A percentile compares a stretch with the other conserved stretches of the same genome.
phyloP scores from a whole-genome alignment of 2,113 vertebrate species.

The Machaerirhynchus nigripectus region DNA sequence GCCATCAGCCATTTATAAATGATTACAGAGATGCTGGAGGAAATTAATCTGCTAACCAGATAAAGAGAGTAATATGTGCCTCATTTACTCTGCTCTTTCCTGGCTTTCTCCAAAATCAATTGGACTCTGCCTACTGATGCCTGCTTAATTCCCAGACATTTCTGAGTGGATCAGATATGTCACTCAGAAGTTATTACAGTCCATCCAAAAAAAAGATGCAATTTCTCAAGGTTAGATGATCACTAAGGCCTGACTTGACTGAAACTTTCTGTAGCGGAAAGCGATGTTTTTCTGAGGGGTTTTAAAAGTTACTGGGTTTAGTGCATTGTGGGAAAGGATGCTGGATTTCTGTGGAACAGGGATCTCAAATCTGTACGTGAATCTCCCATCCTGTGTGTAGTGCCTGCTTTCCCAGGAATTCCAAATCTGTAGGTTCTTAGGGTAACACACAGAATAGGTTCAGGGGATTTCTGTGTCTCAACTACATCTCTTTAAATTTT shows the following conservation, averaged over 20 bases:
- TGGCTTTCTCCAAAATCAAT: conserved; percentile 41
- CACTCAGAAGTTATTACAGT: conserved; percentile 27
- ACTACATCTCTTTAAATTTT: background rate
- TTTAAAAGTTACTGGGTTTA: background rate
- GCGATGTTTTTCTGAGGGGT: background rate
- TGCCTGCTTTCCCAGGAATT: background rate
- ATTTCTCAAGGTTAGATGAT: background rate
- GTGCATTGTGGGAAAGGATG: background rate
- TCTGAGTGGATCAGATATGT: conserved; percentile 29
- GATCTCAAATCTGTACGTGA: background rate
- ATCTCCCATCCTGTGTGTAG: background rate
- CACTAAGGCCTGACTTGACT: background rate
- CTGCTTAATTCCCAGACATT: conserved; percentile 14
- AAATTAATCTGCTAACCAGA: conserved; percentile 45
- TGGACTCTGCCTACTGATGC: conserved; percentile 21
- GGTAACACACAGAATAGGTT: accelerated
- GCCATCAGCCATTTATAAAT: conserved; percentile 3
- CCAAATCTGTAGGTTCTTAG: background rate
- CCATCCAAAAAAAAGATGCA: background rate
- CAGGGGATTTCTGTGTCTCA: background rate
- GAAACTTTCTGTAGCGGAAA: background rate
- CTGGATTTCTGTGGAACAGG: background rate
- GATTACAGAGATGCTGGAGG: conserved; percentile 23
- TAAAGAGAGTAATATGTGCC: conserved; percentile 25
- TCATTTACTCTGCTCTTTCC: conserved; percentile 2